Evolutionary conservation across 2,888 invertebrate genomes (phyloP).

Genomic region (Pristionchus mayeri): DNA sequence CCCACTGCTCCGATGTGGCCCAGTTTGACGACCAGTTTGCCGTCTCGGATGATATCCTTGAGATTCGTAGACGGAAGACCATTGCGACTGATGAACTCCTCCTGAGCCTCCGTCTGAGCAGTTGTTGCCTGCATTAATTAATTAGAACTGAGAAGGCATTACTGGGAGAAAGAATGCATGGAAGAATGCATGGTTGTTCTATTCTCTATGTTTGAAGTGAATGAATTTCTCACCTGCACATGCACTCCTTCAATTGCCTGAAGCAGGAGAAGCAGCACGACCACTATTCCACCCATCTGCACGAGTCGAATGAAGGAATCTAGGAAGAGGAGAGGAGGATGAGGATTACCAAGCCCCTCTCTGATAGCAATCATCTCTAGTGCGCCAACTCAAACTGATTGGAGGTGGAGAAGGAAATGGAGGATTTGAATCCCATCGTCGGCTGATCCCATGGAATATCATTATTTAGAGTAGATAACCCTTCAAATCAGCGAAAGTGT

Average conservation of each 20-base stretch:
- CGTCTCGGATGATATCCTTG: not conserved
- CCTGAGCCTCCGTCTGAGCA: not conserved
- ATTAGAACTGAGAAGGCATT: too few species aligned
- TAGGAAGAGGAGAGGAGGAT: not conserved
- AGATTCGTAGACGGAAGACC: not conserved
- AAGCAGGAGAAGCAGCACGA: not conserved
- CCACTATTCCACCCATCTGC: not conserved
- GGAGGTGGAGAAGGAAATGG: not conserved
- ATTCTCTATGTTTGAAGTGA: not conserved
- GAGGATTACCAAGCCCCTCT: not conserved
- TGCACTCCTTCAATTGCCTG: not conserved
- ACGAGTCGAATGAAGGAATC: not conserved
- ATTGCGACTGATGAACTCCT: not conserved
- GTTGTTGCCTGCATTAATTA: not conserved
- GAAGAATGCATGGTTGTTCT: too few species aligned
- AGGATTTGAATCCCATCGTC: not conserved
- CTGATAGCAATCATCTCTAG: not conserved
- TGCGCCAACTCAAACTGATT: slow-evolving; percentile 8
- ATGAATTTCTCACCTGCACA: not conserved
- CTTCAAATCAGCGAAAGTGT: not conserved
- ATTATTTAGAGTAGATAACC: slow-evolving; percentile 32
- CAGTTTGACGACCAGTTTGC: not conserved
- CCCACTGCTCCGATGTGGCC: slow-evolving; percentile 8
- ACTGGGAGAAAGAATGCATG: too few species aligned
- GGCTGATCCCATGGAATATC: slow-evolving; percentile 2